Evolutionary conservation across 2,113 vertebrate genomes (phyloP), one percentile per base, ranked within the genome.

Genomic region (Phyllostomus discolor): DNA sequence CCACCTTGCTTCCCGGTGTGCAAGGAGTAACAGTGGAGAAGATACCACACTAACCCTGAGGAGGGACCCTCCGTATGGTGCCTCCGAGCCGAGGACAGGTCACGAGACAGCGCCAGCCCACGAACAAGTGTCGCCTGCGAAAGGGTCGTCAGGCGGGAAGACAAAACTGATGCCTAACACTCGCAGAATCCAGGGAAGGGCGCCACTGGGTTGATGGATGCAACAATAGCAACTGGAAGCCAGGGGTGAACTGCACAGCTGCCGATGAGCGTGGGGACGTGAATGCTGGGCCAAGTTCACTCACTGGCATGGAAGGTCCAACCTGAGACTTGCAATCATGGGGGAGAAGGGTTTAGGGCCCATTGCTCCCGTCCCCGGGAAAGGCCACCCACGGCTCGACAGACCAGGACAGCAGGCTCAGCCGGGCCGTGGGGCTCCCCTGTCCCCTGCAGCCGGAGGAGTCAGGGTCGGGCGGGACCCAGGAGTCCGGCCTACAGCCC

Each of bases 181-280:
- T 64, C 48, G 9, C 43, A 87, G 48, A 38, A 75, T 19, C 22
- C 50, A 5, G 10, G 48, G 20, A 16, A 50, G 43, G 48, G 31
- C 72, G 2, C 17, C 38, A 7, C n/a, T 2, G 3, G n/a, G 69
- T 2, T 10, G 86, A 28, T 41, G 2, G 1, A 16, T 2, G 38
- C 8, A 4, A 33, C 1, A 11, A 22, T 0, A 54, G 20, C 10
- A 54, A 10, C 3, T 2, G 5, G 59, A 19, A 59, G 87, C 59
- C 1, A 0, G 1, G 1, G 1, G 2, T 5, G 1, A n/a, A 35
- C 5, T 0, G 0, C 1, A 28, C 52, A 16, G 28, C 67, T 1
- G 10, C 24, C 33, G 1, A 0, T 9, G 11, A 46, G 22, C 7
- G 1, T 1, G 7, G 57, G n/a, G 33, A 35, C 0, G 0, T 9